Evolutionary conservation across 2,113 vertebrate genomes (phyloP), one percentile per base, ranked within the genome.

Genomic region (Thymallus thymallus): DNA sequence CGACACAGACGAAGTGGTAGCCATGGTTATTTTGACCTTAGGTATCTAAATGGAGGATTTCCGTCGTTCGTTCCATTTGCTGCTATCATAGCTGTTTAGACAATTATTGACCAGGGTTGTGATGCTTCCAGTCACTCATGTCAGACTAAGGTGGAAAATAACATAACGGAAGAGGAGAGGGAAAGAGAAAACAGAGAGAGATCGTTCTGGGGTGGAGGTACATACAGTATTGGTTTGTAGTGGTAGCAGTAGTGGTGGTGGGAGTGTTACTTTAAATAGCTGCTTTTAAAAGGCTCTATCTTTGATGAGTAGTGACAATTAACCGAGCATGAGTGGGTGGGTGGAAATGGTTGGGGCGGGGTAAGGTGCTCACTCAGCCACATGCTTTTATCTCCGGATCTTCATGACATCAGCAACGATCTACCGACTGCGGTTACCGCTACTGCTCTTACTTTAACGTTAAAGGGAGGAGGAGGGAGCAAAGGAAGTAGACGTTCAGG

Each of bases 311-410:
- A 16, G 48, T 51, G 16, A 16, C 48, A 51, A 51, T 14, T 51
- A 18, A 14, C 14, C 6, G 48, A 51, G 9, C 35, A 41, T 10
- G 35, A 41, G 9, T 41, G 35, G 35, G 48, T 51, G 48, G 48
- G 48, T 51, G 48, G 48, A 18, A 51, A 51, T 18, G 68, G 80
- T 4, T 1, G 51, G 1, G 51, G 12, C 3, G 12, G 51, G 5
- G 51, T 55, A 55, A 18, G 12, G 72, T 58, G 58, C 60, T 80
- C 79, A 86, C 82, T 86, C 26, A 75, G 67, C 74, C n/a, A 72
- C 76, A 64, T 78, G 74, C 74, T 83, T 83, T 82, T 79, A 84
- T 83, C 76, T 71, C 56, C 72, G 78, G 76, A 73, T 67, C 72
- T 64, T 61, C 30, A 12, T 41, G 35, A 41, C 35, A 41, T 41